Conservation (phyloP, 1,140 invertebrate species). For the Ooceraea biroi region DNA sequence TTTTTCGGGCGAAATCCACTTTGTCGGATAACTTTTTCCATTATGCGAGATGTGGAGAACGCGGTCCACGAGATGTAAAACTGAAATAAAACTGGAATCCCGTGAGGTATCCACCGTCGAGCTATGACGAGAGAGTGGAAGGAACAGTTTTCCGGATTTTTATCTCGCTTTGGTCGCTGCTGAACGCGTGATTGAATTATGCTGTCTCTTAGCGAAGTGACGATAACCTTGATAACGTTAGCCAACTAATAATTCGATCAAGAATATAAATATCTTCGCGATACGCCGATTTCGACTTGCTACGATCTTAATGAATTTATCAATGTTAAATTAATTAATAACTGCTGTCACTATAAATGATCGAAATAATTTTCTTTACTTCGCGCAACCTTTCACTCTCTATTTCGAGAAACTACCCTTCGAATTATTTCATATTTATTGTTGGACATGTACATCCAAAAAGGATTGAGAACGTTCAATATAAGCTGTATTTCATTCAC, state of each 20-base stretch:
- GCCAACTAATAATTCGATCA: constrained; percentile 46
- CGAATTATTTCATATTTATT: too few species aligned
- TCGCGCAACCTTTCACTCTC: too few species aligned
- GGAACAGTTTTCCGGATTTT: constrained; percentile 37
- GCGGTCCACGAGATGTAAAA: constrained; percentile 53
- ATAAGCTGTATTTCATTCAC: neutral
- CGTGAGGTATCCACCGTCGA: constrained; percentile 18
- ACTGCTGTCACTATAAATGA: neutral
- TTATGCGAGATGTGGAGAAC: constrained; percentile 54
- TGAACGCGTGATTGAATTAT: constrained; percentile 67
- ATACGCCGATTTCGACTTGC: constrained; percentile 8
- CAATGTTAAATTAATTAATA: neutral
- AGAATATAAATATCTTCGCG: constrained; percentile 23
- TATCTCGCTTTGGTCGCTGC: constrained; percentile 17
- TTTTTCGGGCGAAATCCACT: constrained; percentile 37
- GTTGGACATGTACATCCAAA: neutral
- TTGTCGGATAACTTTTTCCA: constrained; percentile 57
- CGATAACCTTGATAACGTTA: constrained; percentile 50
- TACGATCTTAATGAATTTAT: constrained; percentile 41
- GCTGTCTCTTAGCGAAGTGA: constrained; percentile 31
- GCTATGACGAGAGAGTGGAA: constrained; percentile 3
- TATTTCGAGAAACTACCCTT: too few species aligned
- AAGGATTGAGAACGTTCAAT: neutral
- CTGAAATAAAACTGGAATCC: constrained; percentile 37
- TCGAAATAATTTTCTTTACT: too few species aligned